Evolutionary conservation across 2,888 invertebrate species (phyloP), one percentile per base, ranked within the genome.

Genomic region (Diogma glabrata): DNA sequence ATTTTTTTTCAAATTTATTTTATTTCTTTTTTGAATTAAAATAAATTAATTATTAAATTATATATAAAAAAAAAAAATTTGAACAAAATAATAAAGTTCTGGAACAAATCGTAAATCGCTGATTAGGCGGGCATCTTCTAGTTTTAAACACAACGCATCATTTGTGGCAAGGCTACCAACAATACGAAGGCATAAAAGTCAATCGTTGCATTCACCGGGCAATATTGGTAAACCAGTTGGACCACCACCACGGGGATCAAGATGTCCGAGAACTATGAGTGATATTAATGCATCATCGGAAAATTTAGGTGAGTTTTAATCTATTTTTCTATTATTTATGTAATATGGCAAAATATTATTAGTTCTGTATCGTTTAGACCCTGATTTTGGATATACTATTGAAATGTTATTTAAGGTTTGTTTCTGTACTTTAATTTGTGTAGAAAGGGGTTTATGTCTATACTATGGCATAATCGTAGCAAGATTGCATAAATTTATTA

Each of bases 111-210:
- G 59, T 60, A 59, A 61, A 60, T 63, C 62, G 61, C 62, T 62
- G 60, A 66, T 61, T 74, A 84, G 83, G 73, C 79, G 83, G 65
- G 81, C 81, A 70, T 82, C 84, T 65, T 78, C 76, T 73, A 88
- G 88, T 71, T 91, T 89, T 78, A 90, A 91, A 77, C 88, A 89
- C 78, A 91, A 91, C 73, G 85, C 90, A 60, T 91, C 91, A 52
- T 92, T 92, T 74, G 90, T 91, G 68, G 88, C 90, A 64, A 81
- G 91, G 60, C 77, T 91, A 71, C 90, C 91, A 61, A 89, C 88
- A 57, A 88, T 89, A 69, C 79, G 88, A 54, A 78, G 88, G 38
- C 83, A 85, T 74, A 85, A 86, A 69, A 84, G 83, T 66, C 81
- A 83, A 60, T 81, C 84, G 55, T 76, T 85, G 63, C 86, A 87